These are phyloP conservation scores for Elephas maximus DNA, from an alignment of 2,113 vertebrate genomes.

Conservation along the genomic window DNA sequence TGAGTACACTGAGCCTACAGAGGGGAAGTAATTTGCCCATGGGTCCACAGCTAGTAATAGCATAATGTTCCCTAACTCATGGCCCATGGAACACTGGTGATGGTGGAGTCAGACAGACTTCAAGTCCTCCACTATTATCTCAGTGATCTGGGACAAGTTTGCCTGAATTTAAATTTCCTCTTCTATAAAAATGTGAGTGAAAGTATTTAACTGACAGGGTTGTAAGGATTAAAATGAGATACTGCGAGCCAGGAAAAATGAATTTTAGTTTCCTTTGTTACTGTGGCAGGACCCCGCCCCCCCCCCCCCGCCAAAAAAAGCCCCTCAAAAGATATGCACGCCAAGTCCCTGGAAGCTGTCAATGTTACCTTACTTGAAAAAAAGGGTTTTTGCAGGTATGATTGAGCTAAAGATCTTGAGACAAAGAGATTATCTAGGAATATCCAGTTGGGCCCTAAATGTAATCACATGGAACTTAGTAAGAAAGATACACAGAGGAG, in stretches of 20 bases:
- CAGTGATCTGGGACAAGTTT: not conserved
- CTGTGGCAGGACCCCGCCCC: not conserved
- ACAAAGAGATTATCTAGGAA: not conserved
- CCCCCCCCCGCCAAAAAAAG: not conserved
- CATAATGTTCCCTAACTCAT: too few species aligned
- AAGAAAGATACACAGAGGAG: fast-evolving
- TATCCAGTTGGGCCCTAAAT: too few species aligned
- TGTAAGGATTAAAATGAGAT: not conserved
- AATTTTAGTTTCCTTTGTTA: not conserved
- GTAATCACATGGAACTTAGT: not conserved
- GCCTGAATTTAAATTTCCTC: not conserved
- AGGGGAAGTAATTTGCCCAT: not conserved
- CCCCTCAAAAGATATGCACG: not conserved
- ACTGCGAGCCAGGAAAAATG: not conserved
- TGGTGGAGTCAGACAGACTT: too few species aligned
- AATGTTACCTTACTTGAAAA: not conserved
- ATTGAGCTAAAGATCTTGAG: not conserved
- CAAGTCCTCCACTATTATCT: not conserved
- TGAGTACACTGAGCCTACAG: not conserved
- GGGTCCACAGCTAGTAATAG: not conserved
- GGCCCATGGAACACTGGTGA: not conserved
- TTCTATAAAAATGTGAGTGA: not conserved
- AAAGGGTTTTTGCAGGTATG: not conserved
- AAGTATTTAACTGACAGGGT: not conserved
- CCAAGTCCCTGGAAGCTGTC: not conserved